Conservation (phyloP, 2,797 vertebrate species). For the Eulemur albifrons region DNA sequence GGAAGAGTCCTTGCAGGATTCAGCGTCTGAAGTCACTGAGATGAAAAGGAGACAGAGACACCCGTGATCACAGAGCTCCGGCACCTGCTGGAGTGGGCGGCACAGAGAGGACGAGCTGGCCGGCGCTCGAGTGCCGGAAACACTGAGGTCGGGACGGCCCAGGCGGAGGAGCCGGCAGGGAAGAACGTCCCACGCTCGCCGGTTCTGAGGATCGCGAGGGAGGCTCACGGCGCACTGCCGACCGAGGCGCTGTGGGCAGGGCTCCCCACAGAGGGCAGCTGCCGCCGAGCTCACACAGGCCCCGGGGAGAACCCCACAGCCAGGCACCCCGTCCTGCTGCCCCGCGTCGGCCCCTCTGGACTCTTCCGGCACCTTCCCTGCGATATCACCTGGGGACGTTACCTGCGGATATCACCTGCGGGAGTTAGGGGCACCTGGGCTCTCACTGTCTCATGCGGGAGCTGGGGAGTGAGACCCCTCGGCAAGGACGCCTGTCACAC, state of each 20-base stretch:
- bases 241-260: too few relatives aligned
- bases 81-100: neutral
- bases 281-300: too few relatives aligned
- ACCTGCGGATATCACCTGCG: too few relatives aligned
- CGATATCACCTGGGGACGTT: too few relatives aligned
- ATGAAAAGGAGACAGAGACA: neutral
- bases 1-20: slow-evolving; percentile 58
- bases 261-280: too few relatives aligned
- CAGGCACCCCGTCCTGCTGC: rapidly evolving
- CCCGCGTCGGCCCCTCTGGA: rapidly evolving
- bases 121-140: rapidly evolving
- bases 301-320: too few relatives aligned
- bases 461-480: neutral
- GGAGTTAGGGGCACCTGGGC: neutral
- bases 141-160: neutral
- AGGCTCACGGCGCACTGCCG: rapidly evolving
- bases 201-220: rapidly evolving
- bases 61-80: rapidly evolving
- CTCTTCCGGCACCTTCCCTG: too few relatives aligned
- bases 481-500: too few relatives aligned
- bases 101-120: rapidly evolving
- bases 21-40: neutral
- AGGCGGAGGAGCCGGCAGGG: too few relatives aligned
- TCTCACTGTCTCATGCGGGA: neutral
- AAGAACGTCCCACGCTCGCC: too few relatives aligned